Conservation (phyloP, 2,888 invertebrate species). For the Drosophila subquinaria region DNA sequence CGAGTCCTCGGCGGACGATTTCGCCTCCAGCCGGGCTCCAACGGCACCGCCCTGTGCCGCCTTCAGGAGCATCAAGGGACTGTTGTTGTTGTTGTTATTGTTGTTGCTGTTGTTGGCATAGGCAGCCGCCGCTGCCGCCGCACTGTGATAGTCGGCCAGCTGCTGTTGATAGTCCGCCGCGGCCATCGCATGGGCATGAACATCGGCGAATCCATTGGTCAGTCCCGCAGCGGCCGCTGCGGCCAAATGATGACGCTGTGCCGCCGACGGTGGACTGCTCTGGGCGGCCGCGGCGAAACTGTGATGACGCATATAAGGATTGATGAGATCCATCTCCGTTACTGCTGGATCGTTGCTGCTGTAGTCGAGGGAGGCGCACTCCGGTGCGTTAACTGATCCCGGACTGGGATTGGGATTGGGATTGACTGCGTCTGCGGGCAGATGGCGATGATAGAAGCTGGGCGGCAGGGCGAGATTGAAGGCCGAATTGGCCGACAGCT, state of each 20-base stretch:
- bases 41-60: conserved; percentile 61
- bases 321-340: conserved; percentile 82
- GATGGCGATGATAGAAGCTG: conserved; percentile 63
- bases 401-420: conserved; percentile 26
- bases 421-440: conserved; percentile 49
- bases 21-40: conserved; percentile 60
- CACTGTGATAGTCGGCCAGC: conserved; percentile 82
- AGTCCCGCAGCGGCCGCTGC: conserved; percentile 67
- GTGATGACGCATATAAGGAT: conserved; percentile 85
- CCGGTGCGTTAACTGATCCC: conserved; percentile 24
- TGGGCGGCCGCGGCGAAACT: conserved; percentile 77
- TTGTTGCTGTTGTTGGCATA: conserved; percentile 78
- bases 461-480: conserved; percentile 84
- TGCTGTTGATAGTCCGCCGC: conserved; percentile 83
- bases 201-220: conserved; percentile 74
- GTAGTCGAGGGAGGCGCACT: conserved; percentile 45
- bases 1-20: conserved; percentile 82
- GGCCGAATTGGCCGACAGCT: conserved; percentile 83
- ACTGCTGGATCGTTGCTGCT: conserved; percentile 37
- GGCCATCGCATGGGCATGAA: conserved; percentile 78
- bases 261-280: conserved; percentile 74
- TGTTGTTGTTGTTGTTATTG: conserved; percentile 72
- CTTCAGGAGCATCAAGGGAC: conserved; percentile 81
- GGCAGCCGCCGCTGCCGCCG: conserved; percentile 82
- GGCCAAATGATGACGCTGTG: conserved; percentile 78